Percentiles rank a stretch among this genome's conserved stretches.
phyloP scores from a whole-genome alignment of 2,113 vertebrate genomes.

The Sturnus vulgaris region DNA sequence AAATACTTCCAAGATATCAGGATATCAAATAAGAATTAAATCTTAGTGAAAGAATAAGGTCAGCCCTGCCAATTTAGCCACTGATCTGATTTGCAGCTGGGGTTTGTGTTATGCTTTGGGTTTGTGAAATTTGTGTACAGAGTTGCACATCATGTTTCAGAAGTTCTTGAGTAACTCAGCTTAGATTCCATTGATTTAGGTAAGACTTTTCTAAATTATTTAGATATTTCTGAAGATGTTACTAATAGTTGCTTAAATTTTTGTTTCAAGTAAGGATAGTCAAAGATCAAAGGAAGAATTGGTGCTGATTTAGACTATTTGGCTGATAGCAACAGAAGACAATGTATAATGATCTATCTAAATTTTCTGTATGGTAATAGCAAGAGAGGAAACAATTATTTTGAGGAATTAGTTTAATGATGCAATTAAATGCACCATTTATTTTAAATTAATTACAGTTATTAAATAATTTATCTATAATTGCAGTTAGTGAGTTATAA shows the following conservation, averaged over 20 bases:
- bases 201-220: background rate
- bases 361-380: background rate
- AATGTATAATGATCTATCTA: background rate
- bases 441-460: background rate
- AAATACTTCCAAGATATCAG: background rate
- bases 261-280: background rate
- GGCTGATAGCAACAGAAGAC: background rate
- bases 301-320: background rate
- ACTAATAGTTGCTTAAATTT: background rate
- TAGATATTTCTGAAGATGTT: background rate
- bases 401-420: background rate
- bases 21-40: background rate
- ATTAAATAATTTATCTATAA: background rate
- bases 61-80: background rate
- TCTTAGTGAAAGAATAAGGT: background rate
- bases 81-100: background rate
- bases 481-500: background rate
- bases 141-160: background rate
- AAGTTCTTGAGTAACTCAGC: background rate
- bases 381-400: background rate
- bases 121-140: background rate
- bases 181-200: background rate
- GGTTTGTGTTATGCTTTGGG: background rate
- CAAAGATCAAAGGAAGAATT: background rate
- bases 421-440: background rate